Conservation (phyloP, 2,113 vertebrate species). For the Loxodonta africana region DNA sequence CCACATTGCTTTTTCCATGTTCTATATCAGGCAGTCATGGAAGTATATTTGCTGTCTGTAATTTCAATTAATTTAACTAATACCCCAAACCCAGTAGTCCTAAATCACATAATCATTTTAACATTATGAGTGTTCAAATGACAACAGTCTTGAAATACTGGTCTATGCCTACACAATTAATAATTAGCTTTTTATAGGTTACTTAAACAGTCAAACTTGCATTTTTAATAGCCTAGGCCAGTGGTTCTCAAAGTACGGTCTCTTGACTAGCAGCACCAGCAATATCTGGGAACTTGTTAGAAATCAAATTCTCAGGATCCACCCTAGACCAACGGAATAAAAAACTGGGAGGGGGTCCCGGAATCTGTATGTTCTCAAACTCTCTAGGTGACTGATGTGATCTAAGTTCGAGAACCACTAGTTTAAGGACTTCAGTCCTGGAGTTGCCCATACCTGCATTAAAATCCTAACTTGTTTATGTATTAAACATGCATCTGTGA, state of each 20-base stretch:
- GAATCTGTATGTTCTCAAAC: background rate
- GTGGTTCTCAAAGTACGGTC: background rate
- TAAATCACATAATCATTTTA: background rate
- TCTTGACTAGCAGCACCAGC: background rate
- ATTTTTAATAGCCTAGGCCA: background rate
- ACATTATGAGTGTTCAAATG: background rate
- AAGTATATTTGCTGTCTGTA: background rate
- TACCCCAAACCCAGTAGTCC: background rate
- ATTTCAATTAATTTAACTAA: background rate
- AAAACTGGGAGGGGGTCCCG: background rate
- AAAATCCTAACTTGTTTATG: background rate
- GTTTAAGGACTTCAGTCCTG: background rate
- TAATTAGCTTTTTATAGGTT: constrained; percentile 2
- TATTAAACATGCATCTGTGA: background rate
- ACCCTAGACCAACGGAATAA: background rate
- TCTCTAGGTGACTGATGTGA: background rate
- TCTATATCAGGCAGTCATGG: background rate
- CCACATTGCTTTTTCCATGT: background rate
- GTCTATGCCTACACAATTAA: background rate
- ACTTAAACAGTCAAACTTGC: background rate
- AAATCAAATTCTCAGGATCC: background rate
- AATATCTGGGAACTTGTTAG: background rate
- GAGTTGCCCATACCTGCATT: background rate
- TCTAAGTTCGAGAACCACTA: background rate
- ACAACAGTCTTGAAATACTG: background rate